phyloP scores from a whole-genome alignment of 1,140 invertebrate genomes.

The Ephestia elutella region DNA sequence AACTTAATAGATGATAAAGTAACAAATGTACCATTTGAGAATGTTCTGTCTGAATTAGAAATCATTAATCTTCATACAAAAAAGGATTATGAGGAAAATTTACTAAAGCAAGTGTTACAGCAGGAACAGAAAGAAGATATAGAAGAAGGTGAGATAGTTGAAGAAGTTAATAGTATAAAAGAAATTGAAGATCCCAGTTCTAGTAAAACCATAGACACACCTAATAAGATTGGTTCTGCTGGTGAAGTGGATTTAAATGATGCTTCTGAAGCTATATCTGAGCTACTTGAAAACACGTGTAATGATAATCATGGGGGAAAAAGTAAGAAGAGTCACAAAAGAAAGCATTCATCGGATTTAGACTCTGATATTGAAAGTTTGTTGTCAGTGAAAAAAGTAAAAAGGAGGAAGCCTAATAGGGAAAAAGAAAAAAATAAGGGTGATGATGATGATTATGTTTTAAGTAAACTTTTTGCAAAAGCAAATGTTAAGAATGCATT shows the following conservation, averaged over 20 bases:
- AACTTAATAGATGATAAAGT: conserved; percentile 73
- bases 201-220: conserved; percentile 1
- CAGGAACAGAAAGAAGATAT: conserved; percentile 25
- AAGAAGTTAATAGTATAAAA: conserved; percentile 14
- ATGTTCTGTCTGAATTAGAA: conserved; percentile 73
- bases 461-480: conserved; percentile 76
- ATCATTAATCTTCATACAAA: conserved; percentile 70
- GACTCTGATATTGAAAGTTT: conserved; percentile 50
- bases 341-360: conserved; percentile 31
- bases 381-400: conserved; percentile 55
- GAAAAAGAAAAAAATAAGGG: conserved; percentile 34
- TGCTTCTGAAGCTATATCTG: background rate
- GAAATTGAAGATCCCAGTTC: conserved; percentile 14
- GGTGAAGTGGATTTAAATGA: conserved; percentile 3
- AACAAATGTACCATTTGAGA: conserved; percentile 73
- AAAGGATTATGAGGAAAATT: conserved; percentile 63
- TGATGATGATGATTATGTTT: conserved; percentile 75
- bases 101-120: conserved; percentile 58
- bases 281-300: conserved; percentile 9
- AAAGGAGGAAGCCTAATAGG: conserved; percentile 50
- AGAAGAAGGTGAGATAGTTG: conserved; percentile 20
- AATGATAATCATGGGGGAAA: background rate
- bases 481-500: conserved; percentile 75
- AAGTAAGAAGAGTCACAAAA: conserved; percentile 33
- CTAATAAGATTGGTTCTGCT: background rate